A percentile compares a stretch with the other conserved stretches of the same genome.
Evolutionary conservation across 2,888 invertebrate species (phyloP).

Genomic region (Epinotia nisella): DNA sequence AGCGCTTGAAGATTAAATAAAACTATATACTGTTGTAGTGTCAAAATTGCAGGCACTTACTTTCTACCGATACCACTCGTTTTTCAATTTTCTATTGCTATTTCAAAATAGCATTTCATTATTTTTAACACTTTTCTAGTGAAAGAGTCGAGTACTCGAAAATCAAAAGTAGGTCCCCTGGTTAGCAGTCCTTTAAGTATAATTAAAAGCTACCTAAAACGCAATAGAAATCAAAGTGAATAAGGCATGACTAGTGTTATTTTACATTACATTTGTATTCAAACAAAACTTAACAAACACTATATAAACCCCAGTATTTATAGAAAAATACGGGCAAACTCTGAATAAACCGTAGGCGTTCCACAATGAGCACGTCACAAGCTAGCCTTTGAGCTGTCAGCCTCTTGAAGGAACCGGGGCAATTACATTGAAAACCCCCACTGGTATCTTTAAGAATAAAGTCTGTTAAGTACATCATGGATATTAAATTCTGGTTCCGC

Average conservation of each 20-base stretch:
- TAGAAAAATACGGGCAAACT: slow-evolving; percentile 73
- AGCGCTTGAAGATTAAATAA: no score
- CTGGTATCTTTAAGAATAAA: slow-evolving; percentile 75
- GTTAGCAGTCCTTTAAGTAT: neutral
- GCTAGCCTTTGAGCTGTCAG: slow-evolving; percentile 83
- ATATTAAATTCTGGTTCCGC: slow-evolving; percentile 37
- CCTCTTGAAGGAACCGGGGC: slow-evolving; percentile 81
- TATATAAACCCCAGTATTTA: slow-evolving; percentile 62
- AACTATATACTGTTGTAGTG: no score
- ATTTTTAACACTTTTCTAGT: no score
- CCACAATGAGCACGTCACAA: slow-evolving; percentile 82
- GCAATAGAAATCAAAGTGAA: neutral
- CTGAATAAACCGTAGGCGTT: slow-evolving; percentile 82
- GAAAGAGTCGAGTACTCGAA: no score
- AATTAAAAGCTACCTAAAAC: neutral
- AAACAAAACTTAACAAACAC: slow-evolving; percentile 37
- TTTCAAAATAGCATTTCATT: no score
- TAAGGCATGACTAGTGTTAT: neutral
- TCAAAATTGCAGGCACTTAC: no score
- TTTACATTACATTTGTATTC: neutral
- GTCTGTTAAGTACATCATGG: slow-evolving; percentile 41
- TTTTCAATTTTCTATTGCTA: no score
- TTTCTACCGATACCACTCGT: no score
- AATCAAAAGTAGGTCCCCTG: no score
- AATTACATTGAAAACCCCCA: slow-evolving; percentile 83